Conservation (phyloP, 2,888 invertebrate genomes). For the Drosophila ochracea region DNA sequence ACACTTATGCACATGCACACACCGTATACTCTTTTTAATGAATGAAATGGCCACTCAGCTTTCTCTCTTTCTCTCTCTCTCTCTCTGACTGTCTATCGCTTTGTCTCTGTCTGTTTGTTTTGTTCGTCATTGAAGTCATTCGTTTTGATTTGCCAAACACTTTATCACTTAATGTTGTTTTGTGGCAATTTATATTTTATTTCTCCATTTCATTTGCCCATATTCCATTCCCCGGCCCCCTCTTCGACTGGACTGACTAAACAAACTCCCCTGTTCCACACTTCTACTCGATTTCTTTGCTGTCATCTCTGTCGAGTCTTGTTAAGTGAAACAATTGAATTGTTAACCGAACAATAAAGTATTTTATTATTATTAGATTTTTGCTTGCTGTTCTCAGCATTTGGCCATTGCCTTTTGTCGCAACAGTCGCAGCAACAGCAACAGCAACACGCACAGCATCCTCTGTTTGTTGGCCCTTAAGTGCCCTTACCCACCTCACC, state of each 20-base stretch:
- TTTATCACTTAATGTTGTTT: conserved; percentile 75
- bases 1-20: background rate
- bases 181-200: conserved; percentile 66
- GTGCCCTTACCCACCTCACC: conserved; percentile 48
- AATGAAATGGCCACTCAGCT: conserved; percentile 38
- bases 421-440: conserved; percentile 8
- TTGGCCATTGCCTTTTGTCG: conserved; percentile 56
- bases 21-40: conserved; percentile 37
- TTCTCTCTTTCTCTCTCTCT: background rate
- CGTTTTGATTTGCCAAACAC: conserved; percentile 74
- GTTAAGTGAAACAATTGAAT: conserved; percentile 79
- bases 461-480: conserved; percentile 50
- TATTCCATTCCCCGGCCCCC: conserved; percentile 14
- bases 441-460: background rate
- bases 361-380: conserved; percentile 80
- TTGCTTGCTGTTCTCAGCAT: conserved; percentile 48
- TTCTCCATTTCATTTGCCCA: conserved; percentile 37
- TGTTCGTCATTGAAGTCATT: conserved; percentile 53
- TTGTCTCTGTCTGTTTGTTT: conserved; percentile 7
- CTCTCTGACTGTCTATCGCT: background rate
- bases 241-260: too few species aligned
- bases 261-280: background rate
- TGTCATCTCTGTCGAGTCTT: conserved; percentile 34
- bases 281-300: conserved; percentile 1
- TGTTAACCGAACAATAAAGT: conserved; percentile 78